Percentiles rank a stretch among this genome's conserved stretches.
phyloP scores from a whole-genome alignment of 2,113 vertebrate genomes.

The Engystomops pustulosus region DNA sequence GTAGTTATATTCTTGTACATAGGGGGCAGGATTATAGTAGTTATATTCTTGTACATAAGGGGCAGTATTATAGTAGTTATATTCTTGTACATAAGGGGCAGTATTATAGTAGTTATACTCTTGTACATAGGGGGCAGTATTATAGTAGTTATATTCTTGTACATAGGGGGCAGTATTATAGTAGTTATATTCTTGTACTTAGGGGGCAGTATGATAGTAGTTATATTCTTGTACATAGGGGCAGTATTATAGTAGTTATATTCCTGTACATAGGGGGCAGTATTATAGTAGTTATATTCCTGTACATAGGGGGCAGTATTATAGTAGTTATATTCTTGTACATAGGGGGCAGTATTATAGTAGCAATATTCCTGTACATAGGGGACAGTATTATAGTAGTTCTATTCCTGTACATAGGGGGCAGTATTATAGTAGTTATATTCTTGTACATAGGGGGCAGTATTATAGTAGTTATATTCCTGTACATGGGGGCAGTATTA shows the following conservation, averaged over 20 bases:
- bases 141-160: conserved; percentile 3
- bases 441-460: neutral
- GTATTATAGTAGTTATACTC: conserved; percentile 10
- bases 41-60: neutral
- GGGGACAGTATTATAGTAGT: neutral
- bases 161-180: neutral
- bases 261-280: neutral
- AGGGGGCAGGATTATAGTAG: neutral
- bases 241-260: conserved; percentile 8
- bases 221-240: conserved; percentile 1
- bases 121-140: neutral
- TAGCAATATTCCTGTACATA: conserved; percentile 3
- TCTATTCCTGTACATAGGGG: neutral
- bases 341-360: conserved; percentile 1
- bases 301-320: neutral
- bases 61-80: conserved; percentile 11
- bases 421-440: neutral
- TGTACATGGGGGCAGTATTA: neutral
- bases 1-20: neutral
- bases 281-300: neutral
- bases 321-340: conserved; percentile 10
- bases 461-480: conserved; percentile 1
- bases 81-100: neutral
- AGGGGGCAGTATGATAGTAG: conserved; percentile 5
- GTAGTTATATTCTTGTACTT: neutral